Evolutionary conservation across 2,888 invertebrate genomes (phyloP).

Genomic region (Chymomyza fuscimana): DNA sequence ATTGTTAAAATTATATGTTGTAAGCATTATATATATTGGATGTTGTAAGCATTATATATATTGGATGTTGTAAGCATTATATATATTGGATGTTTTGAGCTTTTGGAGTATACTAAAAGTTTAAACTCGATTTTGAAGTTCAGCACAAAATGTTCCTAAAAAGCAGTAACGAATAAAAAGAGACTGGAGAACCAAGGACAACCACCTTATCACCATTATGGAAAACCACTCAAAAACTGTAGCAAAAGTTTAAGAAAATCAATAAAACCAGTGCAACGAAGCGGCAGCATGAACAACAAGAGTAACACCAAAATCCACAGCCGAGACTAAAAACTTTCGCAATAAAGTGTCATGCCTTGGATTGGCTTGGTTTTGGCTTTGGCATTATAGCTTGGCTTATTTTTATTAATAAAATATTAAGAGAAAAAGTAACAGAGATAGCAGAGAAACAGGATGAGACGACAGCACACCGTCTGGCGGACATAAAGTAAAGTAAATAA

Average conservation of each 20-base stretch:
- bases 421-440: not conserved
- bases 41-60: no score
- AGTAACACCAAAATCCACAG: not conserved
- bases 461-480: not conserved
- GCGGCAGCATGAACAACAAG: constrained; percentile 13
- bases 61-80: no score
- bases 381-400: constrained; percentile 28
- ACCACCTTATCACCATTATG: not conserved
- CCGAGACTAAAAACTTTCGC: constrained; percentile 23
- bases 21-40: no score
- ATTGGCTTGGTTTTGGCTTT: not conserved
- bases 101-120: no score
- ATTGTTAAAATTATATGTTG: no score
- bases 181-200: no score
- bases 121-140: no score
- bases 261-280: constrained; percentile 20
- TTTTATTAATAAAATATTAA: constrained; percentile 26
- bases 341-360: constrained; percentile 44
- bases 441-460: not conserved
- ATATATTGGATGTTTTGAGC: no score
- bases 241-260: constrained; percentile 33
- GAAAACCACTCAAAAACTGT: constrained; percentile 10
- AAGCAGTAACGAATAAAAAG: no score
- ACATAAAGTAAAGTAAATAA: constrained; percentile 18
- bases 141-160: no score